phyloP scores from a whole-genome alignment of 2,888 invertebrate genomes.

The Aplocera efformata region DNA sequence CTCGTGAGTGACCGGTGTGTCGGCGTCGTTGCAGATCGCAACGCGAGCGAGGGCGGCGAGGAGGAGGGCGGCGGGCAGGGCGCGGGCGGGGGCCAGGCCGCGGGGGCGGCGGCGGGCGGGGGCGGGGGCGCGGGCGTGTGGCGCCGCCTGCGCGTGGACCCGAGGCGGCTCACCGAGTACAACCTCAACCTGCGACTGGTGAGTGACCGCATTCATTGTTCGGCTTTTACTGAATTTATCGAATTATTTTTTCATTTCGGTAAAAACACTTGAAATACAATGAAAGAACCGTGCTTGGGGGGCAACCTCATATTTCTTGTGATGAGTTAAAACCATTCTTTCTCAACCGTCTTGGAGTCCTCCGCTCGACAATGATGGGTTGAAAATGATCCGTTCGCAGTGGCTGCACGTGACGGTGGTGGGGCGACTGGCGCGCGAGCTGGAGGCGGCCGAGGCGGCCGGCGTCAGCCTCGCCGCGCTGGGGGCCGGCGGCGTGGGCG shows the following conservation, averaged over 20 bases:
- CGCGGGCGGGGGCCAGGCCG: conserved; percentile 9
- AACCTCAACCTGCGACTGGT: conserved; percentile 85
- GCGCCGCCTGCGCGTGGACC: conserved; percentile 83
- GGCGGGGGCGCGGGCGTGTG: conserved; percentile 52
- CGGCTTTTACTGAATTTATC: too few species aligned
- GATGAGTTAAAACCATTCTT: too few species aligned
- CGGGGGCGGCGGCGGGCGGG: conserved; percentile 19
- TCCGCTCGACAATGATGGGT: conserved; percentile 82
- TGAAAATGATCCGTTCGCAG: conserved; percentile 59
- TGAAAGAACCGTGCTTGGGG: too few species aligned
- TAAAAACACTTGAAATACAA: too few species aligned
- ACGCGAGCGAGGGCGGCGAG: neutral
- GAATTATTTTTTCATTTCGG: too few species aligned
- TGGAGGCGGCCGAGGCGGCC: conserved; percentile 85
- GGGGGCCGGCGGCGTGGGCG: conserved; percentile 45
- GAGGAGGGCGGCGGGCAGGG: conserved; percentile 2
- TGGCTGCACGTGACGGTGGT: conserved; percentile 94
- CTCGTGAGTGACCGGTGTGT: neutral
- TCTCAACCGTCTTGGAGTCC: too few species aligned
- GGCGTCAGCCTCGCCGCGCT: conserved; percentile 31
- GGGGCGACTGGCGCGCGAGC: conserved; percentile 86
- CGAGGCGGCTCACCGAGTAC: conserved; percentile 86
- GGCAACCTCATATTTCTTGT: too few species aligned
- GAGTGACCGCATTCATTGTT: too few species aligned
- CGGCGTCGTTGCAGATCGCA: conserved; percentile 5